Evolutionary conservation across 53 echinoderm and acorn worm genomes (phyloP), one percentile per base, ranked within the genome.

Genomic region (Holothuria leucospilota): DNA sequence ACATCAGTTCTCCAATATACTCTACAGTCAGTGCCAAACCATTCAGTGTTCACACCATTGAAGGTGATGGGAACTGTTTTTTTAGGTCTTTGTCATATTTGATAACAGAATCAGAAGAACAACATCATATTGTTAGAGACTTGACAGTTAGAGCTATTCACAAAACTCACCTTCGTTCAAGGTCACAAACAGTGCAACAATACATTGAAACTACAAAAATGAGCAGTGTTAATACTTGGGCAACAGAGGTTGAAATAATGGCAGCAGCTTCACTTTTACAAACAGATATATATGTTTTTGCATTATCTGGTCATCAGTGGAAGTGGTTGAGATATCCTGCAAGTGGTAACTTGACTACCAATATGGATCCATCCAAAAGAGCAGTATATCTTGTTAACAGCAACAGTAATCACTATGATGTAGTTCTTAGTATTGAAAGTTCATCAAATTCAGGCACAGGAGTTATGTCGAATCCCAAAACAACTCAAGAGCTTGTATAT

Each of bases 1-100:
- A n/a, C n/a, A n/a, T n/a, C n/a, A n/a, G n/a, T n/a, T n/a, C n/a
- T n/a, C n/a, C n/a, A n/a, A n/a, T n/a, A n/a, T n/a, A n/a, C n/a
- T n/a, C n/a, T n/a, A n/a, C n/a, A n/a, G n/a, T n/a, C n/a, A n/a
- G n/a, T n/a, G n/a, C n/a, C n/a, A n/a, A n/a, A n/a, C n/a, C n/a
- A n/a, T n/a, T n/a, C n/a, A n/a, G n/a, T n/a, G n/a, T n/a, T n/a
- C n/a, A n/a, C n/a, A n/a, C n/a, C n/a, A n/a, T n/a, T n/a, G n/a
- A n/a, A n/a, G n/a, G n/a, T n/a, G n/a, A n/a, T n/a, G n/a, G n/a
- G n/a, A n/a, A 77, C 26, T 77, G 77, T 24, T 77, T 77, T 51
- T 77, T 77, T 49, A 42, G 77, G 53, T 77, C 46, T 25, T 77
- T 77, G 53, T 77, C 77, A 77, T 77, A 20, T 49, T 77, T 77